Evolutionary conservation across 2,113 vertebrate species (phyloP).

Genomic region (Sialia sialis): DNA sequence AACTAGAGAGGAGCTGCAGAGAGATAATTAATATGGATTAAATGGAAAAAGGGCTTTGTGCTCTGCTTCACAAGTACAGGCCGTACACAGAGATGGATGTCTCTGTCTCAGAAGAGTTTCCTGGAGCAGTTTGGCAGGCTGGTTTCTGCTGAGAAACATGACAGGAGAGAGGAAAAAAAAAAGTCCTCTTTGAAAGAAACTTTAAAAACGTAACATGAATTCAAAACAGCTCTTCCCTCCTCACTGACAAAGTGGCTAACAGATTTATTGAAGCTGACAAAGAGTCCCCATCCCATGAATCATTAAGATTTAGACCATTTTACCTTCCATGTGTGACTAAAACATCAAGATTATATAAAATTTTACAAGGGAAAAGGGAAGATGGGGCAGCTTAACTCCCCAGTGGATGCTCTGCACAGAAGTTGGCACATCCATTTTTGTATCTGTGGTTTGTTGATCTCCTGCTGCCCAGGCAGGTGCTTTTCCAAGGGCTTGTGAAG

Average conservation of each 20-base stretch:
- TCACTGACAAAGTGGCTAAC: background rate
- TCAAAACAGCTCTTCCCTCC: slow-evolving; percentile 24
- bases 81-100: slow-evolving; percentile 25
- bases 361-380: background rate
- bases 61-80: slow-evolving; percentile 52
- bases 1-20: background rate
- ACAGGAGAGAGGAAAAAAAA: background rate
- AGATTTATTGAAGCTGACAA: background rate
- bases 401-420: background rate
- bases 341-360: background rate
- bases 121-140: slow-evolving; percentile 40
- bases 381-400: background rate
- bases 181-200: background rate
- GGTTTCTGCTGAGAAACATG: slow-evolving; percentile 3
- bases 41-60: slow-evolving; percentile 35
- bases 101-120: slow-evolving; percentile 26
- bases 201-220: background rate
- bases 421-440: background rate
- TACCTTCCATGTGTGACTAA: background rate
- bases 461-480: background rate
- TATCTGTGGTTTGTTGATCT: background rate
- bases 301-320: background rate
- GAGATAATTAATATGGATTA: slow-evolving; percentile 53
- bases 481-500: background rate
- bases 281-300: background rate